Percentiles rank a stretch among this genome's conserved stretches.
Evolutionary conservation across 2,888 invertebrate species (phyloP).

Genomic region (Sclerodermus sp.): DNA sequence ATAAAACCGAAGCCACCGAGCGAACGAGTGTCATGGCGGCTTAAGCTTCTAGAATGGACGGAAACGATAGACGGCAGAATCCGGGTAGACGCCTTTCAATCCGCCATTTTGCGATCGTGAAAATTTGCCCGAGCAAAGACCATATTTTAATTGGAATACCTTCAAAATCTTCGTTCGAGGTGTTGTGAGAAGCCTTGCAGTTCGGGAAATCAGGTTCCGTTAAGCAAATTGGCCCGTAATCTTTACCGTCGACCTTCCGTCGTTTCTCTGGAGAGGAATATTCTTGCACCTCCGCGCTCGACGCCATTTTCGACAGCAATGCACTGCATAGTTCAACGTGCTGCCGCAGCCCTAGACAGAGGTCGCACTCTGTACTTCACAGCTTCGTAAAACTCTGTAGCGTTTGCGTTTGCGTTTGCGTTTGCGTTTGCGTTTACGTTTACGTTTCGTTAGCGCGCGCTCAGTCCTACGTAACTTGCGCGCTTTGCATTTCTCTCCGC

Average conservation of each 20-base stretch:
- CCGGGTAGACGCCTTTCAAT: constrained; percentile 33
- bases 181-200: constrained; percentile 30
- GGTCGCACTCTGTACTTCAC: constrained; percentile 27
- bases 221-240: constrained; percentile 29
- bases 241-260: constrained; percentile 50
- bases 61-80: constrained; percentile 26
- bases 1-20: constrained; percentile 27
- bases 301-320: constrained; percentile 58
- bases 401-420: too few species aligned
- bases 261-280: constrained; percentile 56
- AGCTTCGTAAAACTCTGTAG: too few species aligned
- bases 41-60: constrained; percentile 22
- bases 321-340: constrained; percentile 36
- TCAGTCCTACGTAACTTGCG: too few species aligned
- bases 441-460: too few species aligned
- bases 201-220: constrained; percentile 40
- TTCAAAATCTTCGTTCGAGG: constrained; percentile 45
- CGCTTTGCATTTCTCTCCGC: too few species aligned
- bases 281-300: constrained; percentile 53
- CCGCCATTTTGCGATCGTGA: constrained; percentile 50
- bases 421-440: too few species aligned
- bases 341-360: constrained; percentile 30
- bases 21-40: constrained; percentile 48
- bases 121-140: constrained; percentile 36
- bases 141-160: constrained; percentile 49